phyloP scores from a whole-genome alignment of 37 sponge, comb jelly and placozoan genomes.

The Mnemiopsis leidyi region DNA sequence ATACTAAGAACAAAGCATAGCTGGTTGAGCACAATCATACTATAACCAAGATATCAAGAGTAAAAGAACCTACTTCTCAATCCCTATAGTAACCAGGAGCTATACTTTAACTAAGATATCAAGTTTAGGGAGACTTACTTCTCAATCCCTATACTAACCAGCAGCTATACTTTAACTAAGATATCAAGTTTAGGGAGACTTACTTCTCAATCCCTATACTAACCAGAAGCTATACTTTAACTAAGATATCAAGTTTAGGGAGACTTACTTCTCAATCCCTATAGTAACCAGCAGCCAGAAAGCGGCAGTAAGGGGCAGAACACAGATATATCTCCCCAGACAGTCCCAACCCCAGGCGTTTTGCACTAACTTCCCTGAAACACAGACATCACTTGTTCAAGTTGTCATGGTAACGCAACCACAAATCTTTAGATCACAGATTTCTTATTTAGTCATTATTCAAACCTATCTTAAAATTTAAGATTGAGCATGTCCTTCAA shows the following conservation, averaged over 20 bases:
- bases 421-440: no score
- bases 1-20: neutral
- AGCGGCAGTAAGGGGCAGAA: constrained; percentile 8
- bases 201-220: constrained; percentile 32
- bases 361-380: constrained; percentile 5
- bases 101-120: no score
- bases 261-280: constrained; percentile 32
- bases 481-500: no score
- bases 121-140: constrained; percentile 35
- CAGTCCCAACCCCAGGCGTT: constrained; percentile 43
- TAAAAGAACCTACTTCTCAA: constrained; percentile 24
- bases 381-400: no score
- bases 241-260: no score
- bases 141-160: neutral
- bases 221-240: neutral
- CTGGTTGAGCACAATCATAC: neutral
- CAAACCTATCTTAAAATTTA: no score
- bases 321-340: constrained; percentile 12
- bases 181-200: no score
- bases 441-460: no score
- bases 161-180: no score
- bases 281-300: constrained; percentile 56
- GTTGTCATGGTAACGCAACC: no score
- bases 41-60: no score
- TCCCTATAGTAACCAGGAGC: neutral